Percentiles rank a stretch among this genome's conserved stretches.
These are phyloP conservation scores for Sitodiplosis mosellana DNA, from an alignment of 1,140 invertebrate genomes.

Conservation along the genomic window DNA sequence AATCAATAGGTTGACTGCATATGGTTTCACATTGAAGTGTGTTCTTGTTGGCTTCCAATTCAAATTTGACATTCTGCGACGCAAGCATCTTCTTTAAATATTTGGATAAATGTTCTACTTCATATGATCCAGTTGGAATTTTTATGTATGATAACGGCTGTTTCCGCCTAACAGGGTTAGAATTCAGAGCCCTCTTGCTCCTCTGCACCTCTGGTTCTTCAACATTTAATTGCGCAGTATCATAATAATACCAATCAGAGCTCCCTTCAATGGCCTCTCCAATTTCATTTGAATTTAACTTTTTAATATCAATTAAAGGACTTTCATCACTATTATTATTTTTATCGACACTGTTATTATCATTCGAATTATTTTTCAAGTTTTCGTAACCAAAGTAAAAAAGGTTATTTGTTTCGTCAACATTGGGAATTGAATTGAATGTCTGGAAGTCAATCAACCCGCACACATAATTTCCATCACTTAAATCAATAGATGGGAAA, in stretches of 20 bases:
- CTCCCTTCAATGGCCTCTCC: too few relatives aligned
- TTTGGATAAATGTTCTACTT: slow-evolving; percentile 14
- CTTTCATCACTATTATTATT: too few relatives aligned
- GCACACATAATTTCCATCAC: slow-evolving; percentile 10
- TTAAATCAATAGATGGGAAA: slow-evolving; percentile 11
- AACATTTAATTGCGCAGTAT: too few relatives aligned
- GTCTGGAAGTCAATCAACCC: slow-evolving; percentile 17
- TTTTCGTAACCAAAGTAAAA: slow-evolving; percentile 17
- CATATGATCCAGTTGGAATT: slow-evolving; percentile 20
- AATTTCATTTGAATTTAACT: too few relatives aligned
- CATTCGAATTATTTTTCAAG: too few relatives aligned
- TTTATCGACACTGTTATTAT: too few relatives aligned
- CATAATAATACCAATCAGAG: too few relatives aligned
- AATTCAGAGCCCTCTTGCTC: too few relatives aligned
- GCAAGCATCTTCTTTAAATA: not conserved
- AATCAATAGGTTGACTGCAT: not conserved
- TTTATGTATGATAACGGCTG: too few relatives aligned
- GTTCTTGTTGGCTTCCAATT: not conserved
- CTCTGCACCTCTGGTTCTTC: too few relatives aligned
- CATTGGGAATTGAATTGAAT: slow-evolving; percentile 21
- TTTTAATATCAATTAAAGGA: too few relatives aligned
- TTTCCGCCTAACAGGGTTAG: too few relatives aligned
- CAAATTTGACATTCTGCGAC: not conserved
- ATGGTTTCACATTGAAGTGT: not conserved
- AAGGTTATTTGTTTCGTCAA: slow-evolving; percentile 16